These are phyloP conservation scores for Ispidina lecontei DNA, from an alignment of 2,797 vertebrate species.

Conservation along the genomic window DNA sequence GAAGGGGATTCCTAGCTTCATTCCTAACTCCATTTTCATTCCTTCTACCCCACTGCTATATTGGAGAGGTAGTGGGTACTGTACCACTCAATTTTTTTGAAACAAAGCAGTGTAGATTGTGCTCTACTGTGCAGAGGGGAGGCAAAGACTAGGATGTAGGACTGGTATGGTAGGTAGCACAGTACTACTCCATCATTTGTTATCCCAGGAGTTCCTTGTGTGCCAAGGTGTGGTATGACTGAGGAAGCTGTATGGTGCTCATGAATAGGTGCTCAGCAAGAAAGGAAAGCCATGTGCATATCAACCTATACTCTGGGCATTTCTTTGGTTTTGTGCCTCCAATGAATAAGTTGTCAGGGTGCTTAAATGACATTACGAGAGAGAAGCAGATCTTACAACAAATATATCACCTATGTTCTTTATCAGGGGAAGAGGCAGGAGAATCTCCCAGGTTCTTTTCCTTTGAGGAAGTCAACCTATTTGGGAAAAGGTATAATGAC, in stretches of 20 bases:
- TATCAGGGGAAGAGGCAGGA: background rate
- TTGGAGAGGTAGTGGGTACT: background rate
- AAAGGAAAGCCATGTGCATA: background rate
- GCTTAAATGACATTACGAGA: background rate
- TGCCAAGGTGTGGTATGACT: background rate
- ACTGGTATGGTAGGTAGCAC: background rate
- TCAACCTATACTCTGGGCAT: accelerated
- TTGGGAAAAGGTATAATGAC: background rate
- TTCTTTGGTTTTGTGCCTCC: background rate
- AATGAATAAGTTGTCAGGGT: background rate
- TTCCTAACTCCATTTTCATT: background rate
- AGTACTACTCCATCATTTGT: background rate
- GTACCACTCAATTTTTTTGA: background rate
- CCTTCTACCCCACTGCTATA: background rate
- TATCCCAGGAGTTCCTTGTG: background rate
- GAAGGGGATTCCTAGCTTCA: background rate
- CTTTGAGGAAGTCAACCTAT: background rate
- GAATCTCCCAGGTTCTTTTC: background rate
- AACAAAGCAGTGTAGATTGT: accelerated
- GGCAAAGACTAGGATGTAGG: background rate
- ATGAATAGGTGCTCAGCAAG: background rate
- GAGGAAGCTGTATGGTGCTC: background rate
- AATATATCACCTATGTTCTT: background rate
- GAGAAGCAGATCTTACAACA: background rate
- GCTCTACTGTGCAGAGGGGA: background rate